These are phyloP conservation scores for Nomada fabriciana DNA, from an alignment of 2,888 invertebrate genomes.

Conservation along the genomic window DNA sequence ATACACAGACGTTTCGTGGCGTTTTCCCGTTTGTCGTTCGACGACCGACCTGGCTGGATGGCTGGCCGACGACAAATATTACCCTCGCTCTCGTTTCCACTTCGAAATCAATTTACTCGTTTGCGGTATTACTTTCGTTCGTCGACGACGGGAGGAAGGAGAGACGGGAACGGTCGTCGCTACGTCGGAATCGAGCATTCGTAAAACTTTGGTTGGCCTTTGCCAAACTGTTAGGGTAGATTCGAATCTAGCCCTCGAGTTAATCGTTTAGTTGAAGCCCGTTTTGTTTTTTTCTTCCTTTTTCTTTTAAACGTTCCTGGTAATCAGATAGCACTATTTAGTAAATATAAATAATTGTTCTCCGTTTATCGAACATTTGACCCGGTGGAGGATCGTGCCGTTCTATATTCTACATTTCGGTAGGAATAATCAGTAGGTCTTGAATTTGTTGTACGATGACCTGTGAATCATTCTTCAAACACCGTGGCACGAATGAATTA, in stretches of 20 bases:
- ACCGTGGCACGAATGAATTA: no score
- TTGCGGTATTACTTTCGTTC: constrained; percentile 67
- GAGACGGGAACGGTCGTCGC: neutral
- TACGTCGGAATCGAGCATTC: neutral
- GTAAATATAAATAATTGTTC: no score
- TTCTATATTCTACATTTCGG: no score
- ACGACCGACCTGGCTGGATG: constrained; percentile 34
- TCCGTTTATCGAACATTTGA: no score
- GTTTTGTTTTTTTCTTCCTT: neutral
- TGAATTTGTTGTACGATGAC: no score
- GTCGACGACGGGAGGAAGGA: constrained; percentile 36
- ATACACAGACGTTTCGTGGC: constrained; percentile 55
- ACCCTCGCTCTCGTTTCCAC: constrained; percentile 62
- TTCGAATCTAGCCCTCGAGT: neutral
- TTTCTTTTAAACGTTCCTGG: no score
- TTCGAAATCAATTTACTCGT: constrained; percentile 68
- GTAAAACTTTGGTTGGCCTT: neutral
- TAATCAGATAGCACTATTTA: no score
- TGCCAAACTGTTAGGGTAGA: neutral
- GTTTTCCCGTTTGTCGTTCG: constrained; percentile 51
- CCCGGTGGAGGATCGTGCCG: no score
- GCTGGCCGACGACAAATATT: constrained; percentile 65
- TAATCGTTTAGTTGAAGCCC: neutral
- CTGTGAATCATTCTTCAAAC: no score
- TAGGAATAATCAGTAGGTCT: no score